Evolutionary conservation across 2,113 vertebrate genomes (phyloP), one percentile per base, ranked within the genome.

Genomic region (Apeltes quadracus): DNA sequence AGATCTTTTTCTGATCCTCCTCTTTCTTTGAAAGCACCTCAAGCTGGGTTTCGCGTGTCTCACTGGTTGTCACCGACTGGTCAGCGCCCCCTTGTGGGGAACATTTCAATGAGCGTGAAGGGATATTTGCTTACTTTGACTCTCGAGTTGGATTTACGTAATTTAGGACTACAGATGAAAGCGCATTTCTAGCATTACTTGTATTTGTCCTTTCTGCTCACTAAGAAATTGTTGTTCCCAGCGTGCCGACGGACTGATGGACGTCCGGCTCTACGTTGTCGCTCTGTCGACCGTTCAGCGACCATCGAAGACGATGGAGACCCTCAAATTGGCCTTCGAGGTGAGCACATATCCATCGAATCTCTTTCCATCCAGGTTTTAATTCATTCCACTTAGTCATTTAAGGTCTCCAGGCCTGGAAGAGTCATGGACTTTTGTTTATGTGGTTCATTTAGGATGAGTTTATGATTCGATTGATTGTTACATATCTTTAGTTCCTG

Each of bases 241-340:
- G 96, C 74, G 86, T 3, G 95, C 90, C 84, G 72, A 91, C 0
- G 94, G 94, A 3, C 56, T 81, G 59, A 93, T 98, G 75, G 97
- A 99, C 63, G 11, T 95, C 62, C 92, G 96, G 5, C 96, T 94
- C 76, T 97, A 94, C 4, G 89, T 98, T 9, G 89, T 94, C 4
- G 97, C 96, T 59, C 84, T 98, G 55, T 97, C 97, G 0, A 96
- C 97, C 2, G 93, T 96, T 41, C 94, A 93, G 82, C 94, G 92
- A 63, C 96, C 97, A 6, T 92, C 95, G 18, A 92, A 90, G 91
- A 92, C 96, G 7, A 92, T 96, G 93, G 95, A 97, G 81, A 98
- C 96, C 62, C 92, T 98, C 81, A 94, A 92, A 62, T 4, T 99
- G 89, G 97, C 96, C 6, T 98, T 98, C 86, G 86, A 91, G 94